Evolutionary conservation across 37 sponge, comb jelly and placozoan species (phyloP), one percentile per base, ranked within the genome.

Genomic region (Chondrosia reniformis): DNA sequence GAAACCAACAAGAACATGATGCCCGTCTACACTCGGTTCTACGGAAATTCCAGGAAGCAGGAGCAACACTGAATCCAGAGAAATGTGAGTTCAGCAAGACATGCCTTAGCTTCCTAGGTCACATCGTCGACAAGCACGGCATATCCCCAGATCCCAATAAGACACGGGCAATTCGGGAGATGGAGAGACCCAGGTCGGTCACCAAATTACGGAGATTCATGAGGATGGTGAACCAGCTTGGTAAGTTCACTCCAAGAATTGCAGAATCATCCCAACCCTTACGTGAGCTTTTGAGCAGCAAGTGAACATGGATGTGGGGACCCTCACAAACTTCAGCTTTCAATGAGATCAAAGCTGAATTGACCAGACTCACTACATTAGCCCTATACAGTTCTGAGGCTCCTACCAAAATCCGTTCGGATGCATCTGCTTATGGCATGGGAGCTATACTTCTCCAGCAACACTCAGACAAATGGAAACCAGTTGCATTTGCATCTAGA

Each of bases 191-290:
- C 25, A 45, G 31, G 19, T 55, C 24, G 0, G 10, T 43, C 15
- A 67, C 67, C 25, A 79, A 71, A 46, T 33, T 79, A 10, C 46
- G 79, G 24, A 30, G 80, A 25, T 85, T 85, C 39, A 32, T 85
- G 71, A 80, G 85, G 0, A 85, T 85, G 76, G 63, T 64, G 25
- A 85, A 78, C 44, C 79, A 85, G 30, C 54, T 79, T 33, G 80
- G 79, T 43, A 85, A 67, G 39, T 73, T 78, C 66, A 63, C 44
- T 30, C 85, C 75, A 13, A 73, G 80, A 28, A 12, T 78, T 33
- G 79, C 79, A n/a, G 77, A 76, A 24, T 30, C 49, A 1, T 64
- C 56, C 4, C 77, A 76, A 25, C 84, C 84, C 12, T 67, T 83
- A 36, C 38, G 84, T 46, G 84, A 83, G 54, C 75, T 85, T n/a